These are phyloP conservation scores for Siniperca obscura DNA, from an alignment of 2,797 vertebrate genomes.

Conservation along the genomic window DNA sequence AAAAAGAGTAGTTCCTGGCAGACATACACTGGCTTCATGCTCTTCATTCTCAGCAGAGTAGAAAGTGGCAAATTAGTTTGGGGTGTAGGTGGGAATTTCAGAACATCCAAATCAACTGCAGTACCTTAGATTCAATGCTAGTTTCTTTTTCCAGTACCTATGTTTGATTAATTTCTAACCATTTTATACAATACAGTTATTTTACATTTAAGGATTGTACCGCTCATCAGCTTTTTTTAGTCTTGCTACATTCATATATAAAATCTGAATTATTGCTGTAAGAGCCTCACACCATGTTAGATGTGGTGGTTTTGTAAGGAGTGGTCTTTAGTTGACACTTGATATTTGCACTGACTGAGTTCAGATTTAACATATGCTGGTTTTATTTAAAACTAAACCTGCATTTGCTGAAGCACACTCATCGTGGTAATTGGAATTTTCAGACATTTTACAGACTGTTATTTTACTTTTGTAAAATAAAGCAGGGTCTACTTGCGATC, in stretches of 20 bases:
- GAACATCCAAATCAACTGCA: background rate
- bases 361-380: too few species aligned
- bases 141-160: background rate
- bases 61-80: background rate
- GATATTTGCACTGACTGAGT: too few species aligned
- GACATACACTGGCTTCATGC: conserved; percentile 15
- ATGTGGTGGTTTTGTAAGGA: background rate
- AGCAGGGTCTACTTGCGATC: background rate
- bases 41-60: conserved; percentile 7
- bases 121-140: background rate
- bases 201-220: background rate
- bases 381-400: background rate
- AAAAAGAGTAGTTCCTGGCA: conserved; percentile 1
- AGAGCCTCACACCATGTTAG: background rate
- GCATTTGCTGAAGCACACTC: background rate
- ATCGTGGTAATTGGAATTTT: background rate
- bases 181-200: background rate
- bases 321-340: too few species aligned
- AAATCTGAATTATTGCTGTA: too few species aligned
- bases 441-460: background rate
- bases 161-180: background rate
- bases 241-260: too few species aligned
- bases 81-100: background rate
- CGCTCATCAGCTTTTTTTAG: background rate
- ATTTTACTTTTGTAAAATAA: background rate